Percentiles rank a stretch among this genome's conserved stretches.
Evolutionary conservation across 2,797 vertebrate species (phyloP).

Genomic region (Chelonia mydas): DNA sequence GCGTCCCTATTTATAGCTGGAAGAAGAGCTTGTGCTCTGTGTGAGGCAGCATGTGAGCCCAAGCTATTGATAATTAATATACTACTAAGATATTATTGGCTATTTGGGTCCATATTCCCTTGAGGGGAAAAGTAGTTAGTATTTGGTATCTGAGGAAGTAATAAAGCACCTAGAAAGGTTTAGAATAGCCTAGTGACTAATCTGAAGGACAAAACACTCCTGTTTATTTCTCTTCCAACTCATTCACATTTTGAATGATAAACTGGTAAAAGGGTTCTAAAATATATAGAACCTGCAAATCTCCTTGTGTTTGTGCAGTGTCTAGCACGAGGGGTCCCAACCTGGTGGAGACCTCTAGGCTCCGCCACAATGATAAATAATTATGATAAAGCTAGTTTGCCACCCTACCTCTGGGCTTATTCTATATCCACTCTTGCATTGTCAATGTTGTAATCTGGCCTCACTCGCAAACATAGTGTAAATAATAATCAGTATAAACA

Average conservation of each 20-base stretch:
- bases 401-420: not conserved
- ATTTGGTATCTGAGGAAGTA: not conserved
- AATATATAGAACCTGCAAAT: not conserved
- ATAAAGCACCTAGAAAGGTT: not conserved
- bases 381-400: not conserved
- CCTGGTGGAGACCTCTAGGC: not conserved
- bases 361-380: not conserved
- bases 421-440: not conserved
- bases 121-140: not conserved
- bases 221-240: not conserved
- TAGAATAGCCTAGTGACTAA: not conserved
- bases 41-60: fast-evolving
- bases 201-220: not conserved
- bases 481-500: not conserved
- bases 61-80: not conserved
- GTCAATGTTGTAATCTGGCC: not conserved
- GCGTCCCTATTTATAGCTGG: not conserved
- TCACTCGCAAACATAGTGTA: not conserved
- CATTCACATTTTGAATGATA: not conserved
- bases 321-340: not conserved
- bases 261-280: not conserved
- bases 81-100: not conserved
- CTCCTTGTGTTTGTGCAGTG: not conserved
- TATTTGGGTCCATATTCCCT: not conserved
- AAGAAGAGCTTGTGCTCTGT: not conserved